Conservation (phyloP, 2,797 vertebrate species). For the Malurus leucopterus region DNA sequence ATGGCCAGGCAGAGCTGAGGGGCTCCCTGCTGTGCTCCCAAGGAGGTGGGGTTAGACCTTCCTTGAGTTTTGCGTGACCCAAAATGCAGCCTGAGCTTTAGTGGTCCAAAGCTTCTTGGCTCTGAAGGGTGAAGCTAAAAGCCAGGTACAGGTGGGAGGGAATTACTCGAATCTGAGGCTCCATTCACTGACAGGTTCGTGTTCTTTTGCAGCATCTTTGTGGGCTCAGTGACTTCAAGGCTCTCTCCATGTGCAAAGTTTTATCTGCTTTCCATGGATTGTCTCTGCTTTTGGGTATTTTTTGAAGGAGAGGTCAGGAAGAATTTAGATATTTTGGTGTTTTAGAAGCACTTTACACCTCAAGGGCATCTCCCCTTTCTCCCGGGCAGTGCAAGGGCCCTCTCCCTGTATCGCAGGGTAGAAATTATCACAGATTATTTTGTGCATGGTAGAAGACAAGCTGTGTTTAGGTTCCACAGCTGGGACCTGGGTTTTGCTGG, state of each 20-base stretch:
- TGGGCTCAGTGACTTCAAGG: neutral
- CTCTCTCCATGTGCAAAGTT: neutral
- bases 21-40: neutral
- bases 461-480: neutral
- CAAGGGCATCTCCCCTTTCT: neutral
- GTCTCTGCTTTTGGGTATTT: neutral
- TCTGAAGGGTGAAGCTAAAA: neutral
- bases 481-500: neutral
- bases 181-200: accelerated
- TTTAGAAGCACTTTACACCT: neutral
- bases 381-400: neutral
- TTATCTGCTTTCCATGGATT: neutral
- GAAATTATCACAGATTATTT: neutral
- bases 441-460: neutral
- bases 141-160: neutral
- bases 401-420: neutral
- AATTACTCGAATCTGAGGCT: accelerated
- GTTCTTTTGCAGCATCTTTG: accelerated
- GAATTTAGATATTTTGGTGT: neutral
- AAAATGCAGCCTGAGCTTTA: neutral
- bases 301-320: neutral
- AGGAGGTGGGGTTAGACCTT: neutral
- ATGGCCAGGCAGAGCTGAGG: neutral
- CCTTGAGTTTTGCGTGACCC: neutral
- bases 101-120: neutral